Percentiles rank a stretch among this genome's conserved stretches.
phyloP scores from a whole-genome alignment of 2,888 invertebrate species.

The Coremacera marginata region DNA sequence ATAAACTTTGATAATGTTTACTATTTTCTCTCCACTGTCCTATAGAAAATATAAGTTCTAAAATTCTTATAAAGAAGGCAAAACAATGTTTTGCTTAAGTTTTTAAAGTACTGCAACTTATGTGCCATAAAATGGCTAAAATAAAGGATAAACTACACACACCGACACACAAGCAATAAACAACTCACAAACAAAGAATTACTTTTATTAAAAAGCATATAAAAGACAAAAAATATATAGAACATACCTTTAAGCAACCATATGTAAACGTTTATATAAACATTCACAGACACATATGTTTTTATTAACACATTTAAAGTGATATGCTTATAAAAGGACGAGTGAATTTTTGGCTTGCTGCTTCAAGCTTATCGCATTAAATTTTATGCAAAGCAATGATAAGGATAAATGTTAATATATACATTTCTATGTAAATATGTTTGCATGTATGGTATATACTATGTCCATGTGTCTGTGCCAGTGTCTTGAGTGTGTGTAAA shows the following conservation, averaged over 20 bases:
- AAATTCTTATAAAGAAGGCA: no score
- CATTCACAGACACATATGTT: background rate
- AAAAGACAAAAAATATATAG: background rate
- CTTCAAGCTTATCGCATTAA: conserved; percentile 21
- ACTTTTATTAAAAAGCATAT: background rate
- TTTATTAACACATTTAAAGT: background rate
- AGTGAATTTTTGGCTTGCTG: background rate
- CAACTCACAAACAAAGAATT: no score
- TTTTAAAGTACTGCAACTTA: no score
- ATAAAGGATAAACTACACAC: background rate
- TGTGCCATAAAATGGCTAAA: background rate
- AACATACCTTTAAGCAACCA: background rate
- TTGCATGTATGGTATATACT: no score
- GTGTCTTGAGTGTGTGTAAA: no score
- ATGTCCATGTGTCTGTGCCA: no score
- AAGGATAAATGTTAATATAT: background rate
- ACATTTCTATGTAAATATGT: background rate
- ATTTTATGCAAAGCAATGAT: conserved; percentile 27
- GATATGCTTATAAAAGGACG: background rate
- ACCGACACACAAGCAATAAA: no score
- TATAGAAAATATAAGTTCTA: no score
- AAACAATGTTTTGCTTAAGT: no score
- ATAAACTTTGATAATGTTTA: no score
- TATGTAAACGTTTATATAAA: background rate
- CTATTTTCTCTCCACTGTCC: no score